A percentile compares a stretch with the other conserved stretches of the same genome.
These are phyloP conservation scores for Loxodonta africana DNA, from an alignment of 2,113 vertebrate genomes.

Conservation along the genomic window DNA sequence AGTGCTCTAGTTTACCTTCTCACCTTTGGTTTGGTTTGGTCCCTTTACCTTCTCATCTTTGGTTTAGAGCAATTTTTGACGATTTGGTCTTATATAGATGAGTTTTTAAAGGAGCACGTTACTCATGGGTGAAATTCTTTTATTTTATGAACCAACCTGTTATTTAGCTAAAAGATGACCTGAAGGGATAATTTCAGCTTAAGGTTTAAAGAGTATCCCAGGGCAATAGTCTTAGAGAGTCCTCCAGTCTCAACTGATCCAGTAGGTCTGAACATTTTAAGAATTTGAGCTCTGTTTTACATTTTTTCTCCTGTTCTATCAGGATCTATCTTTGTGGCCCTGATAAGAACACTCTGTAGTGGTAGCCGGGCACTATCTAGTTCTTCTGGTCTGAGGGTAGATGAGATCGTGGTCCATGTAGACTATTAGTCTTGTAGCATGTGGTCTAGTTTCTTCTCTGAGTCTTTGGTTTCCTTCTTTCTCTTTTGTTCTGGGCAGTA, in stretches of 20 bases:
- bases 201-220: neutral
- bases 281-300: neutral
- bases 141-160: neutral
- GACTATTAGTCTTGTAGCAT: neutral
- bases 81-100: neutral
- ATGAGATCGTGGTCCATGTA: neutral
- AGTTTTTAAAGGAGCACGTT: neutral
- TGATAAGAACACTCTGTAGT: neutral
- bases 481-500: neutral
- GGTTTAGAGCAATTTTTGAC: neutral
- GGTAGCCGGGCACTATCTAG: neutral
- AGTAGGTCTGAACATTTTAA: neutral
- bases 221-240: neutral
- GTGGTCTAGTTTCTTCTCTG: neutral
- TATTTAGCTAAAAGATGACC: neutral
- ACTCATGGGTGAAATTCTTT: neutral
- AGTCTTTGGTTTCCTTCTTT: neutral
- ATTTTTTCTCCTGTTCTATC: neutral
- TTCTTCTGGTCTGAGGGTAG: neutral
- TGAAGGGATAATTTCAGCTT: neutral
- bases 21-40: neutral
- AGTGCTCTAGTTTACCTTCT: neutral
- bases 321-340: neutral
- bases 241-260: neutral
- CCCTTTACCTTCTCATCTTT: neutral